Evolutionary conservation across 2,113 vertebrate genomes (phyloP).

Genomic region (Ahaetulla prasina): DNA sequence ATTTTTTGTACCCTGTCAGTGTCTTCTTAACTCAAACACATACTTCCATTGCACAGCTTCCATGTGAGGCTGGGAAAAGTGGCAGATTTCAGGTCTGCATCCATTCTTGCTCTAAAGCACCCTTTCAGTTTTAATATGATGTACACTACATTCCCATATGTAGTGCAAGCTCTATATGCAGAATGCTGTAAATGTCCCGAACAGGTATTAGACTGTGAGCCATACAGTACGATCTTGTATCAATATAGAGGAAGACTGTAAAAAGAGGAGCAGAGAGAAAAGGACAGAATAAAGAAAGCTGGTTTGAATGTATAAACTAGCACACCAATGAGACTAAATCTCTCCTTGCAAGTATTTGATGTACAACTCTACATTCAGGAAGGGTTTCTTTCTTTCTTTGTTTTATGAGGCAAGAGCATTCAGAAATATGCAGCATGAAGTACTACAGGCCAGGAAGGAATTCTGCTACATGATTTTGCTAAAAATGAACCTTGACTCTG

Average conservation of each 20-base stretch:
- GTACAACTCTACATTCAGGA: background rate
- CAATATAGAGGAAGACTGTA: background rate
- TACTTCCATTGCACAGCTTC: background rate
- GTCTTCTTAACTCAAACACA: background rate
- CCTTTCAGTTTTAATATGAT: background rate
- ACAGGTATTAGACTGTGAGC: background rate
- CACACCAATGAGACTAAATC: background rate
- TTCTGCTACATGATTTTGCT: background rate
- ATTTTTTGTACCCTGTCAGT: background rate
- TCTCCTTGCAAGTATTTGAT: background rate
- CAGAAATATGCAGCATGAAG: background rate
- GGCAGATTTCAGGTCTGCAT: background rate
- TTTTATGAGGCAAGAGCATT: background rate
- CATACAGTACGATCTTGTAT: background rate
- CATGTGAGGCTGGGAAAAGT: background rate
- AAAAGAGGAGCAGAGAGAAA: background rate
- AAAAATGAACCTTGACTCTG: background rate
- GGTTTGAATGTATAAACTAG: background rate
- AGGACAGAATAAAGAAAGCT: background rate
- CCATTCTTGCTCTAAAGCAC: background rate
- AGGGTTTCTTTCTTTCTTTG: background rate
- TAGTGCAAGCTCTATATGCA: background rate
- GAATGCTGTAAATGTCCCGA: background rate
- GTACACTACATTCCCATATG: background rate
- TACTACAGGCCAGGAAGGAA: background rate